Conservation (phyloP, 2,888 invertebrate genomes). For the Mayetiola destructor region DNA sequence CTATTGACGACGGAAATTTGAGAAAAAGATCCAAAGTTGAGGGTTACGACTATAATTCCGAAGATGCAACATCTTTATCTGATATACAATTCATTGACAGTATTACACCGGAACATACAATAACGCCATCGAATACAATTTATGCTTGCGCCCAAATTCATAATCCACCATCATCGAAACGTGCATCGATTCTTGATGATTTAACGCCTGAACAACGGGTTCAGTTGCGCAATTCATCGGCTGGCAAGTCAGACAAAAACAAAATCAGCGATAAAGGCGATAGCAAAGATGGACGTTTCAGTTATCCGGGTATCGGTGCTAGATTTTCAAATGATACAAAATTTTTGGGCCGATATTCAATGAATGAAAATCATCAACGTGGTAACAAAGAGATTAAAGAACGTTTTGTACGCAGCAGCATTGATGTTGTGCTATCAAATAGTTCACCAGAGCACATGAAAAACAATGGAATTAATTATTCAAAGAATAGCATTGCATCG, state of each 20-base stretch:
- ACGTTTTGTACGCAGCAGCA: neutral
- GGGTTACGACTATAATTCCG: constrained; percentile 39
- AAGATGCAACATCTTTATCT: constrained; percentile 35
- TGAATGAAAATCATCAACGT: constrained; percentile 23
- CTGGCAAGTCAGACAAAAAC: too few relatives aligned
- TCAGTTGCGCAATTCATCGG: constrained; percentile 20
- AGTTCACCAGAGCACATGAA: constrained; percentile 22
- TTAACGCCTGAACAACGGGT: neutral
- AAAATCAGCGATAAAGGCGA: constrained; percentile 24
- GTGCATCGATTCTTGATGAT: constrained; percentile 11
- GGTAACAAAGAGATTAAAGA: constrained; percentile 17
- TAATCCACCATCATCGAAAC: constrained; percentile 28
- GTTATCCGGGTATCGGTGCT: constrained; percentile 30
- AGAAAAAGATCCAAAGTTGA: constrained; percentile 57
- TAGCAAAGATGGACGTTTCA: constrained; percentile 31
- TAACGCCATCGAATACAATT: constrained; percentile 26
- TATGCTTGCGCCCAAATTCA: constrained; percentile 34
- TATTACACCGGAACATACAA: constrained; percentile 50
- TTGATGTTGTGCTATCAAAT: constrained; percentile 23
- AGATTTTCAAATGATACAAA: constrained; percentile 18
- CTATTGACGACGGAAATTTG: constrained; percentile 36
- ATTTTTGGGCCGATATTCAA: constrained; percentile 21
- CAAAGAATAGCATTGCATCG: constrained; percentile 27
- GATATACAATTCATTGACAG: constrained; percentile 73
- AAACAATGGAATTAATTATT: constrained; percentile 24